Evolutionary conservation across 2,888 invertebrate genomes (phyloP), one percentile per base, ranked within the genome.

Genomic region (Clivina fossor): DNA sequence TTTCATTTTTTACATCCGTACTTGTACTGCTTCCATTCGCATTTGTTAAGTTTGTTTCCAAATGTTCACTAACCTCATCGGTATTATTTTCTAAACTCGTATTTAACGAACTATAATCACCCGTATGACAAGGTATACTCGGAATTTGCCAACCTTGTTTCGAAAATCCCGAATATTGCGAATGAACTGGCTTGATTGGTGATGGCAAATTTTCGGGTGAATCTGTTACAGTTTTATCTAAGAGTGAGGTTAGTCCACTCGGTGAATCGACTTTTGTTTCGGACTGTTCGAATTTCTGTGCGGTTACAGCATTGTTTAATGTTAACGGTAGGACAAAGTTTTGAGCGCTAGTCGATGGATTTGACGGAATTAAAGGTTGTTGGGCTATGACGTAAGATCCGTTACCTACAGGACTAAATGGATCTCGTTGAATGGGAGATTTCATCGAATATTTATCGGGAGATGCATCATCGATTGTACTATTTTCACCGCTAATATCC

Each of bases 401-500:
- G 30, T 56, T 62, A 1, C 72, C 77, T 2, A 80, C 76, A 1
- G 81, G 81, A 63, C 80, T 80, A 61, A 81, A 81, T 0, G 80
- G 80, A 64, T 81, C 81, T 18, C 70, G 68, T 68, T 78, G 8
- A 38, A 67, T 67, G 1, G 66, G 65, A 0, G 69, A 66, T 57
- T 66, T 67, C 26, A 66, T 47, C 24, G 58, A 41, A 49, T 48
- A 32, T 60, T 71, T 71, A 49, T 72, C 72, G 3, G 72, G 71
- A 2, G 73, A 72, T 32, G 73, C 59, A 58, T 76, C 77, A 24
- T 86, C 87, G 0, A 82, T 82, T 18, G 81, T 74, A 61, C 86
- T 86, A 65, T 86, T 86, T 5, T 88, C 88, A 0, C 80, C 84
- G 63, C 86, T 87, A 32, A 85, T 74, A 70, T 88, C 88, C 2